Base-by-base conservation (phyloP, 1,140 invertebrate genomes). In the Chlorops oryzae region DNA sequence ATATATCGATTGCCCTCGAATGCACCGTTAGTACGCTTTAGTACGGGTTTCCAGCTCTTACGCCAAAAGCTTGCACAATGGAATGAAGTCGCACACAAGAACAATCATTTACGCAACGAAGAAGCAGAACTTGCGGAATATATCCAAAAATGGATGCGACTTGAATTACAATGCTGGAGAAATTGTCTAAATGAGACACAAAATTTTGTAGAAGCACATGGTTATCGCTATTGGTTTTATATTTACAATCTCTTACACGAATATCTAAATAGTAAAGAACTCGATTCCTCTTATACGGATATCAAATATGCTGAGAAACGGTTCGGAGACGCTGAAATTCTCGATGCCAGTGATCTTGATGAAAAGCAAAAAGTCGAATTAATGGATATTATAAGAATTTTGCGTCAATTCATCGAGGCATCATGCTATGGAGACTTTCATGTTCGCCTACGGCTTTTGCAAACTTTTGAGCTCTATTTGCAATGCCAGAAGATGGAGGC, bases 151-250 rank as follows among this genome's bases (percentile, higher is more conserved):
- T 99, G 94, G 95, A 81, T 95, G 47, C 88, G 90, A 72, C 65
- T 96, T 2, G 96, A 99, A 73, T 77, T 99, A 39, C 80, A 80
- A 25, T 81, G 82, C 57, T 96, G 92, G 92, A 87, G 87, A 55
- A 80, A 86, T 61, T 84, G 86, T 43, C 72, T 95, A 0, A 79
- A 82, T 42, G 78, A 79, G 50, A 71, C 82, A 3, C 77, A 78
- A 34, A 70, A 80, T 21, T 85, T 84, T 58, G 75, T 85, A 41
- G 74, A 80, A 56, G 72, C 76, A 0, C 76, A 81, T 46, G 78
- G 81, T 0, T 80, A 84, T 27, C 88, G 87, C 71, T 96, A 90
- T 82, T 97, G 92, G 92, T 92, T 93, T 67, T 84, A 88, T 63
- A 67, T 97, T 15, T 95, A 88, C 63, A 79, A 82, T 9, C 71